These are phyloP conservation scores for Vanessa tameamea DNA, from an alignment of 1,140 invertebrate species.

Conservation along the genomic window DNA sequence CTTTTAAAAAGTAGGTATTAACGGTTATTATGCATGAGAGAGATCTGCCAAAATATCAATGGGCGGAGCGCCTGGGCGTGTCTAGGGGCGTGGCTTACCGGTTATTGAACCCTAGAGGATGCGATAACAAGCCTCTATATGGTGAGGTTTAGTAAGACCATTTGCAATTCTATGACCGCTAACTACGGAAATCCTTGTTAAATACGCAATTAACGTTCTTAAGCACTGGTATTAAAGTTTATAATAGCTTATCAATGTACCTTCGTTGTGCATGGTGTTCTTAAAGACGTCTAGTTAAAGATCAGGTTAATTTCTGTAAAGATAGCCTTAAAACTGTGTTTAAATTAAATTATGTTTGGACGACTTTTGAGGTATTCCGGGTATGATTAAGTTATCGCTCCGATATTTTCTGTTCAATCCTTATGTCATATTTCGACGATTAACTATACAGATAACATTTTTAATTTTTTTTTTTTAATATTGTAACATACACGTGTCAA, in stretches of 20 bases:
- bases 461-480: too few relatives aligned
- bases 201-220: slow-evolving; percentile 17
- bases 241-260: neutral
- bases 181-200: slow-evolving; percentile 32
- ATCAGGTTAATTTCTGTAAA: slow-evolving; percentile 14
- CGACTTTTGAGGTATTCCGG: neutral
- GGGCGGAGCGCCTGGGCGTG: slow-evolving; percentile 63
- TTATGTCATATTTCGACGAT: too few relatives aligned
- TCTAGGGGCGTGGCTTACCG: slow-evolving; percentile 54
- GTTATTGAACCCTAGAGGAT: slow-evolving; percentile 56
- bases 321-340: slow-evolving; percentile 3
- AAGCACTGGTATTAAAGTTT: neutral
- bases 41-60: slow-evolving; percentile 40
- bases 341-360: neutral
- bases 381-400: neutral
- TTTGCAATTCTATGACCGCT: slow-evolving; percentile 65
- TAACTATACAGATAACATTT: too few relatives aligned
- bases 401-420: too few relatives aligned
- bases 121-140: slow-evolving; percentile 47
- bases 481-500: too few relatives aligned
- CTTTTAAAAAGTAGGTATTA: slow-evolving; percentile 1
- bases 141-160: slow-evolving; percentile 49
- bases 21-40: slow-evolving; percentile 9
- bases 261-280: neutral
- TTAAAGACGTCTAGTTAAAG: too few relatives aligned